Evolutionary conservation across 2,888 invertebrate species (phyloP), one percentile per base, ranked within the genome.

Genomic region (Callimorpha dominula): DNA sequence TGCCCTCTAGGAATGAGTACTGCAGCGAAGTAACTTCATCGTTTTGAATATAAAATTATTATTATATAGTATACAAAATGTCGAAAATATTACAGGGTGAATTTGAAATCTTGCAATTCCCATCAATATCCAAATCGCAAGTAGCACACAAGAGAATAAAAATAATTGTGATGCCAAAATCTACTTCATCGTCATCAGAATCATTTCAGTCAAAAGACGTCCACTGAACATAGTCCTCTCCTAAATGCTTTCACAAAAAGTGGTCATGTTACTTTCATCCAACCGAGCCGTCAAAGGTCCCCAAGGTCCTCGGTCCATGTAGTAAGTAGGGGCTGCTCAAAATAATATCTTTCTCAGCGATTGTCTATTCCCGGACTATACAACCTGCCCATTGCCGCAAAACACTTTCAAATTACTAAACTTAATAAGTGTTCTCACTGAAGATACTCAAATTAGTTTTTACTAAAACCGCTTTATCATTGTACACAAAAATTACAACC

Each of bases 401-500:
- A 31, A 31, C 31, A 31, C 31, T 31, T 31, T 52, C 15, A 60
- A 15, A 65, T 43, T 15, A 12, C n/a, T 1, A 42, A 52, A 42
- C 52, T 64, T 64, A 17, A 11, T 40, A 62, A 62, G 40, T 20
- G 20, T 9, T 7, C 5, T 15, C 7, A 1, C 17, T 60, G 5
- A 54, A 54, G 9, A 62, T 62, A 74, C 65, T 71, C 54, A 72
- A 75, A 80, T 42, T 7, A 63, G 43, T n/a, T 57, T 40, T n/a
- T 42, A 68, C 68, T 60, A 67, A 52, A 57, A n/a, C 9, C 15
- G 8, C 42, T 68, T 71, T 46, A 70, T 73, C 60, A 82, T 74
- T 72, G 70, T 64, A 60, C 46, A 7, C 71, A 68, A 73, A 79
- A 74, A 70, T 40, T 60, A 67, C 20, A 17, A 20, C 67, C 60